phyloP scores from a whole-genome alignment of 2,113 vertebrate genomes.

The Ivindomyrus marchei region DNA sequence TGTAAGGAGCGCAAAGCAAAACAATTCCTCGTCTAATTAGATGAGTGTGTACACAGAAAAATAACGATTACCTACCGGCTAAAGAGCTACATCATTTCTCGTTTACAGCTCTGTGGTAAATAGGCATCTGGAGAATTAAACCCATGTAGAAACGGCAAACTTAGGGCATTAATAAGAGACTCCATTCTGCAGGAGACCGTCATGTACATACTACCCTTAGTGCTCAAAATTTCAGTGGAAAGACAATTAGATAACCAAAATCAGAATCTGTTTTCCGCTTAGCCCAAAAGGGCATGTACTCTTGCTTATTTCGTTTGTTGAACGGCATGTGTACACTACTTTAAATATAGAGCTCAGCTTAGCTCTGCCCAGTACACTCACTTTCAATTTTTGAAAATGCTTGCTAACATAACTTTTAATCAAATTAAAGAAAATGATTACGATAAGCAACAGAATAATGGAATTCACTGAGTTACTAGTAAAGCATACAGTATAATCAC shows the following conservation, averaged over 20 bases:
- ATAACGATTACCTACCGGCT: neutral
- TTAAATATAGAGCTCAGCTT: neutral
- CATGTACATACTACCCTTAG: neutral
- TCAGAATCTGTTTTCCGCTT: neutral
- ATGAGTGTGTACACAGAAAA: neutral
- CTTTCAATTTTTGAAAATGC: neutral
- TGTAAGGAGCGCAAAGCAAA: neutral
- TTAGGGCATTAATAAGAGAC: neutral
- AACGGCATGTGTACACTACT: neutral
- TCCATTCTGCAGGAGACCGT: neutral
- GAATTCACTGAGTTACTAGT: neutral
- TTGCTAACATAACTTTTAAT: neutral
- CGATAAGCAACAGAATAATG: neutral
- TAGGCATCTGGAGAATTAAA: neutral
- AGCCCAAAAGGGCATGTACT: neutral
- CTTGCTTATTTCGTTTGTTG: neutral
- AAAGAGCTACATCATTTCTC: neutral
- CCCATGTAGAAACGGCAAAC: neutral
- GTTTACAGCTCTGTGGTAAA: neutral
- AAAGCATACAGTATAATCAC: neutral
- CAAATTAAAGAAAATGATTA: neutral
- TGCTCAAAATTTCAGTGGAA: neutral
- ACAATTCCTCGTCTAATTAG: conserved; percentile 6
- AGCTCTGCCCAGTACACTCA: neutral
- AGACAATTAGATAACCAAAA: neutral